A percentile compares a stretch with the other conserved stretches of the same genome.
phyloP scores from a whole-genome alignment of 2,888 invertebrate species.

The Smittia sp. region DNA sequence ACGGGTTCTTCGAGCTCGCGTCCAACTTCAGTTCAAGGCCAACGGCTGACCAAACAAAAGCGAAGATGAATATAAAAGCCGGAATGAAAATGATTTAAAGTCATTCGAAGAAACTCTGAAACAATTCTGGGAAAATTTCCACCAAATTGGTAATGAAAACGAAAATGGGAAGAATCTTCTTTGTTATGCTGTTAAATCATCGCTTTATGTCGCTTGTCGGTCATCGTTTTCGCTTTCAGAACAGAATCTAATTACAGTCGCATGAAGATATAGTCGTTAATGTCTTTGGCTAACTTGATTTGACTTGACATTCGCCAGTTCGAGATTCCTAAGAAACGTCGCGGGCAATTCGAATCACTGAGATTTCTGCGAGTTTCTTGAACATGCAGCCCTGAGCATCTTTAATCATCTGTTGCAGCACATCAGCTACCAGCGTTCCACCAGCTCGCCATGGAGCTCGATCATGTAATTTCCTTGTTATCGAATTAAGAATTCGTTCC shows the following conservation, averaged over 20 bases:
- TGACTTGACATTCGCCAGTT: no score
- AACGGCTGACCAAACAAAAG: constrained; percentile 15
- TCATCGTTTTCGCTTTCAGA: constrained; percentile 17
- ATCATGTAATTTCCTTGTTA: constrained; percentile 9
- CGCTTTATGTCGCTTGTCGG: constrained; percentile 8
- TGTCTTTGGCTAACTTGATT: no score
- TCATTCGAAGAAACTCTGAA: not conserved
- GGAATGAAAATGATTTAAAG: constrained; percentile 19
- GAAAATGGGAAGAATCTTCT: constrained; percentile 18
- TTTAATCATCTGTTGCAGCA: not conserved
- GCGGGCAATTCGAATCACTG: no score
- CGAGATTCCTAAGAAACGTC: no score
- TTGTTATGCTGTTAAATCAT: not conserved
- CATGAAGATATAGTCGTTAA: not conserved
- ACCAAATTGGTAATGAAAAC: constrained; percentile 28
- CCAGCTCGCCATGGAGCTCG: not conserved
- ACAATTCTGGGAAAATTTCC: constrained; percentile 25
- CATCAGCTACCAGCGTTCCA: not conserved
- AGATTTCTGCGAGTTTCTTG: no score
- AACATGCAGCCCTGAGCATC: not conserved
- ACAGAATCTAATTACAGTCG: not conserved
- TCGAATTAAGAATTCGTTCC: not conserved
- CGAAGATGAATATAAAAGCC: not conserved
- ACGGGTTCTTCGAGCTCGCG: not conserved
- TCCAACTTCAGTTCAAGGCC: constrained; percentile 12